These are phyloP conservation scores for Chironomus tepperi DNA, from an alignment of 1,140 invertebrate genomes.

Conservation along the genomic window DNA sequence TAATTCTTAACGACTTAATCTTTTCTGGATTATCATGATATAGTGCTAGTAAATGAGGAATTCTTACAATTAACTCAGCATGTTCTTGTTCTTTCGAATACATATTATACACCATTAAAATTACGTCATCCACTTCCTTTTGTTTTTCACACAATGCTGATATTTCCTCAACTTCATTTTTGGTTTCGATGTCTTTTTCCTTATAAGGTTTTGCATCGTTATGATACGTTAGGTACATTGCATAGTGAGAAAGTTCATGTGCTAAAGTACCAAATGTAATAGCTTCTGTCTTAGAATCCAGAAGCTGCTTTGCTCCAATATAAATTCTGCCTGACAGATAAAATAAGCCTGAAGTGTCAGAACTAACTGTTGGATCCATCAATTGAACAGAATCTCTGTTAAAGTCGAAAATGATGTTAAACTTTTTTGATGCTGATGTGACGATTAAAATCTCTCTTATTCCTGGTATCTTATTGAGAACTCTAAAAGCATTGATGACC, in stretches of 20 bases:
- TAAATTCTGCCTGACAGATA: background rate
- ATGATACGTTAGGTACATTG: background rate
- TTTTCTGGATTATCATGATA: background rate
- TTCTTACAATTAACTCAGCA: background rate
- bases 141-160: background rate
- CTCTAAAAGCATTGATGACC: background rate
- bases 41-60: background rate
- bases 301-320: background rate
- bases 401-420: background rate
- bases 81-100: background rate
- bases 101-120: background rate
- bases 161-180: background rate
- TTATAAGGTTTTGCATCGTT: background rate
- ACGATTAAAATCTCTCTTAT: background rate
- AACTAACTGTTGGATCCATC: background rate
- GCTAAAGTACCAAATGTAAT: background rate
- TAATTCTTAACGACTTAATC: background rate
- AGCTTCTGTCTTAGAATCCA: background rate
- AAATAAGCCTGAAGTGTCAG: background rate
- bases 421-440: background rate
- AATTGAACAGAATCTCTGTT: background rate
- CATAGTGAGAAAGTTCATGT: background rate
- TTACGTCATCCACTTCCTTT: background rate
- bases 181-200: background rate
- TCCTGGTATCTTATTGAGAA: background rate